Evolutionary conservation across 2,113 vertebrate species (phyloP).

Genomic region (Pimephales promelas): DNA sequence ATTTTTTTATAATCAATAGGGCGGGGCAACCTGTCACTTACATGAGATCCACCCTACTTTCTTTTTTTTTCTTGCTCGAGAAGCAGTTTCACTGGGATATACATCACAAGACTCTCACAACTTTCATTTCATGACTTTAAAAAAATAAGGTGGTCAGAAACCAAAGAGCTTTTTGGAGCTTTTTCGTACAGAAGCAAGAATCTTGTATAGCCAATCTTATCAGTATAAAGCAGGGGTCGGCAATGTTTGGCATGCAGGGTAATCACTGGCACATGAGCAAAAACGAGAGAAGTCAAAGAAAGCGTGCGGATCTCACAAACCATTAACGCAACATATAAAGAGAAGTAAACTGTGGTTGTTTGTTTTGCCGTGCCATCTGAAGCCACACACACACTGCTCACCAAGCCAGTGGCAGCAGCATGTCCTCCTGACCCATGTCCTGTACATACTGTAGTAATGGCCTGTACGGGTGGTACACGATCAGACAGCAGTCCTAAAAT

Average conservation of each 20-base stretch:
- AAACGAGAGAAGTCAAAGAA: too few species aligned
- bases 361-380: neutral
- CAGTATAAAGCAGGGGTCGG: neutral
- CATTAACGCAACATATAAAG: neutral
- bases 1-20: too few species aligned
- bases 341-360: neutral
- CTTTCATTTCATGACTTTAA: neutral
- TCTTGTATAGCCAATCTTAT: neutral
- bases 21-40: too few species aligned
- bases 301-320: too few species aligned
- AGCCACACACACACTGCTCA: slow-evolving; percentile 62
- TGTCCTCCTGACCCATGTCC: slow-evolving; percentile 99
- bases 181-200: neutral
- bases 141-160: neutral
- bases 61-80: too few species aligned
- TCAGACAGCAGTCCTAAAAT: slow-evolving; percentile 97
- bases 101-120: too few species aligned
- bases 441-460: slow-evolving; percentile 97
- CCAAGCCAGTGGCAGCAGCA: slow-evolving; percentile 97
- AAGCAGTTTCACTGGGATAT: too few species aligned
- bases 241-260: too few species aligned
- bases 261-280: too few species aligned
- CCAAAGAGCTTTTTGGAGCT: neutral
- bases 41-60: too few species aligned
- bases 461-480: slow-evolving; percentile 98